Evolutionary conservation across 2,888 invertebrate species (phyloP).

Genomic region (Mimumesa dahlbomi): DNA sequence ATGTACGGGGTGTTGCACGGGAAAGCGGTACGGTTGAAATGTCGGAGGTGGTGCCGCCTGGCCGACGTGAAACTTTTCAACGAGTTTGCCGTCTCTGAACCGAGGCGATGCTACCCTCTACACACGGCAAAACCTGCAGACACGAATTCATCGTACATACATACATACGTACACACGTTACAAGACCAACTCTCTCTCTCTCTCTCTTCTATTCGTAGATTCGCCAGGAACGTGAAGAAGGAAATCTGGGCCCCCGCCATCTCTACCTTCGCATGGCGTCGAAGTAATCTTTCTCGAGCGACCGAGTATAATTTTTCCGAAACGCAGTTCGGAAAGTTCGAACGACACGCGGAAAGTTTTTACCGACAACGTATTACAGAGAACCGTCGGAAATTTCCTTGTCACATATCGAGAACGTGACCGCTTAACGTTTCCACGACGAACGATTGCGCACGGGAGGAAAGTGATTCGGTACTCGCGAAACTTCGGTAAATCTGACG

Average conservation of each 20-base stretch:
- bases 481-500: slow-evolving; percentile 4
- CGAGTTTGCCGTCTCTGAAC: slow-evolving; percentile 52
- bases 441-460: too few species aligned
- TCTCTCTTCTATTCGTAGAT: neutral
- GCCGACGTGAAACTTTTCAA: slow-evolving; percentile 61
- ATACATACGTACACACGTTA: slow-evolving; percentile 9
- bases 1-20: slow-evolving; percentile 57
- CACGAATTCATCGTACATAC: slow-evolving; percentile 1
- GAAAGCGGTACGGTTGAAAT: slow-evolving; percentile 61
- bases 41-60: slow-evolving; percentile 38
- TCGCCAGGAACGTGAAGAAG: slow-evolving; percentile 19
- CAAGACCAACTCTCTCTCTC: slow-evolving; percentile 16
- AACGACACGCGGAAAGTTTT: slow-evolving; percentile 15
- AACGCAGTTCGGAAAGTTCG: slow-evolving; percentile 34
- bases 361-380: slow-evolving; percentile 6
- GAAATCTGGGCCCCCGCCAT: slow-evolving; percentile 19
- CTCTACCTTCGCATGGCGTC: too few species aligned
- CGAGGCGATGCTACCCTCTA: slow-evolving; percentile 40
- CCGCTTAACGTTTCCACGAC: slow-evolving; percentile 12
- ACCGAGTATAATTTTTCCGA: slow-evolving; percentile 43
- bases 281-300: slow-evolving; percentile 52
- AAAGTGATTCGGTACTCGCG: neutral
- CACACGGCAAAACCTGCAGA: slow-evolving; percentile 5
- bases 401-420: slow-evolving; percentile 26
- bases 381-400: slow-evolving; percentile 37